A percentile compares a stretch with the other conserved stretches of the same genome.
Evolutionary conservation across 1,140 invertebrate species (phyloP).

Genomic region (Saxidomus purpurata): DNA sequence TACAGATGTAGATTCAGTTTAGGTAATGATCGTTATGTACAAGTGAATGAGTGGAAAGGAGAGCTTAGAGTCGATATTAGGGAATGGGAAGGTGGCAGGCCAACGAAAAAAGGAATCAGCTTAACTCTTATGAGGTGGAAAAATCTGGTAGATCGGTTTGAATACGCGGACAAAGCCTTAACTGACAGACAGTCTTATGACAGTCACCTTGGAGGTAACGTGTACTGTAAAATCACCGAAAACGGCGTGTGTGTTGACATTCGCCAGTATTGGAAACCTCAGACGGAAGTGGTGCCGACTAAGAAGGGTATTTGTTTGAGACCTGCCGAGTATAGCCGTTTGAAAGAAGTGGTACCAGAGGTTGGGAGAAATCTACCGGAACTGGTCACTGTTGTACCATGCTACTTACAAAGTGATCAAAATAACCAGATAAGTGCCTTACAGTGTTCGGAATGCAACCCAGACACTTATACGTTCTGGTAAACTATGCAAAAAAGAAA

Average conservation of each 20-base stretch:
- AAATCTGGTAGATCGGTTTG: conserved; percentile 1
- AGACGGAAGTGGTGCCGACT: conserved; percentile 8
- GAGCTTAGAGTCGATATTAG: too few relatives aligned
- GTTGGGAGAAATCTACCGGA: background rate
- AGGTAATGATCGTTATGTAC: too few relatives aligned
- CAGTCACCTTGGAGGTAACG: conserved; percentile 20
- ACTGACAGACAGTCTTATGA: background rate
- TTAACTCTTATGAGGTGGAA: conserved; percentile 26
- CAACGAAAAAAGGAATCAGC: conserved; percentile 30
- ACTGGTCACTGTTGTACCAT: background rate
- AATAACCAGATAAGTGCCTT: background rate
- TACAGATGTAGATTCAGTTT: background rate
- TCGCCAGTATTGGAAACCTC: conserved; percentile 21
- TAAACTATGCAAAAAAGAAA: background rate
- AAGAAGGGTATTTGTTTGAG: too few relatives aligned
- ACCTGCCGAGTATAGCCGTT: background rate
- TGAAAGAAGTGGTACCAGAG: background rate
- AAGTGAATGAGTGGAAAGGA: too few relatives aligned
- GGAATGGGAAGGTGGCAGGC: too few relatives aligned
- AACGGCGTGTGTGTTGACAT: conserved; percentile 13
- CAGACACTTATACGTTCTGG: background rate
- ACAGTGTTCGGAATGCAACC: background rate
- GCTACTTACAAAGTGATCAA: background rate
- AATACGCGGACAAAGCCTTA: background rate
- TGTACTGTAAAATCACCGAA: background rate